Evolutionary conservation across 2,113 vertebrate species (phyloP).

Genomic region (Leucoraja erinaceus): DNA sequence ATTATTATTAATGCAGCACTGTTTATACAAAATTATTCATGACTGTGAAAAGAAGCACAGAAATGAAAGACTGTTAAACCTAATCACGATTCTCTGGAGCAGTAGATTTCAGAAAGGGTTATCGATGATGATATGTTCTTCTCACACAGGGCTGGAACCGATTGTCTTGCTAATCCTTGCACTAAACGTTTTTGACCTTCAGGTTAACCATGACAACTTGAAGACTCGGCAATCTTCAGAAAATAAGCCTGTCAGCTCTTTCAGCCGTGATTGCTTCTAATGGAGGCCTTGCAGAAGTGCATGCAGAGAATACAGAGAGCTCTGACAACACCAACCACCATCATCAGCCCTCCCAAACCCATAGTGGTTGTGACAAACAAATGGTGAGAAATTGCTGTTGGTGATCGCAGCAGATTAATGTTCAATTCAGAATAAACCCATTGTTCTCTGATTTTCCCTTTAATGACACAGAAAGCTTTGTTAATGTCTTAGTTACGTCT

Average conservation of each 20-base stretch:
- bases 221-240: neutral
- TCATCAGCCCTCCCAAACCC: no score
- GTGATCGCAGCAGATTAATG: neutral
- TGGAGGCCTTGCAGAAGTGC: neutral
- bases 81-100: neutral
- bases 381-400: neutral
- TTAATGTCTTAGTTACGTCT: neutral
- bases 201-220: slow-evolving; percentile 18
- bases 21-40: neutral
- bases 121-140: neutral
- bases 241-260: slow-evolving; percentile 13
- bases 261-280: neutral
- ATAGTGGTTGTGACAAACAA: neutral
- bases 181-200: slow-evolving; percentile 19
- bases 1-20: neutral
- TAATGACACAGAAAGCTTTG: neutral
- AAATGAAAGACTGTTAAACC: slow-evolving; percentile 20
- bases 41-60: neutral
- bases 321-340: neutral
- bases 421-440: neutral
- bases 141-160: neutral
- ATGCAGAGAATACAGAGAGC: neutral
- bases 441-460: neutral
- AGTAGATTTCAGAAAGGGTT: slow-evolving; percentile 11
- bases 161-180: neutral